Percentiles rank a stretch among this genome's conserved stretches.
phyloP scores from a whole-genome alignment of 2,888 invertebrate genomes.

The Silvanus unidentatus region DNA sequence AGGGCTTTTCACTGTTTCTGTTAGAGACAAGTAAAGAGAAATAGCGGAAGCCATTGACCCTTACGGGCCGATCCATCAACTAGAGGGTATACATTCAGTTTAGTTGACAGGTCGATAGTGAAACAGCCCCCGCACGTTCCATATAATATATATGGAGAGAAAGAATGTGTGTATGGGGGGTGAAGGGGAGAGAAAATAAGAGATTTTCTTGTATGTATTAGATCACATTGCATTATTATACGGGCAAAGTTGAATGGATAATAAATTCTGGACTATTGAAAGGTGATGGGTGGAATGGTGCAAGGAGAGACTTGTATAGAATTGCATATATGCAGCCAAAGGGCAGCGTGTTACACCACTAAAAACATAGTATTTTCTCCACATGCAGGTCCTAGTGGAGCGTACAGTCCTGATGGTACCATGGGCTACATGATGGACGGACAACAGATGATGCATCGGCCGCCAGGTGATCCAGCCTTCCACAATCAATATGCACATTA shows the following conservation, averaged over 20 bases:
- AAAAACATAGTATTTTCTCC: conserved; percentile 78
- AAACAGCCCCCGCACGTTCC: conserved; percentile 21
- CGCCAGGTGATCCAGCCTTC: conserved; percentile 87
- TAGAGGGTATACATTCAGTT: conserved; percentile 31
- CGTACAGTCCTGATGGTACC: conserved; percentile 92
- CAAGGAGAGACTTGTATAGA: neutral
- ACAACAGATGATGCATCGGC: conserved; percentile 95
- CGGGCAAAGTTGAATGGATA: too few relatives aligned
- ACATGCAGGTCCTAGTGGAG: conserved; percentile 90
- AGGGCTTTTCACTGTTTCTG: conserved; percentile 39
- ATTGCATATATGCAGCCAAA: conserved; percentile 25
- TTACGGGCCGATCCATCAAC: conserved; percentile 53
- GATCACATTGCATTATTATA: too few relatives aligned
- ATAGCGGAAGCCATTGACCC: conserved; percentile 58
- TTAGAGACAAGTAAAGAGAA: conserved; percentile 56
- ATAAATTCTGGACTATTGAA: neutral
- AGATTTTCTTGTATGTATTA: too few relatives aligned
- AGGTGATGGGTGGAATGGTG: too few relatives aligned
- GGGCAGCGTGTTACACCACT: conserved; percentile 56
- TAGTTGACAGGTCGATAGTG: conserved; percentile 22
- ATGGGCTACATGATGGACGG: conserved; percentile 99
- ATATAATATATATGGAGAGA: conserved; percentile 3
- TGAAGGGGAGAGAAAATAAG: too few relatives aligned
- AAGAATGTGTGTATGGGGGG: too few relatives aligned
- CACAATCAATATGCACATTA: conserved; percentile 91